Evolutionary conservation across 2,797 vertebrate genomes (phyloP).

Genomic region (Yasuhikotakia modesta): DNA sequence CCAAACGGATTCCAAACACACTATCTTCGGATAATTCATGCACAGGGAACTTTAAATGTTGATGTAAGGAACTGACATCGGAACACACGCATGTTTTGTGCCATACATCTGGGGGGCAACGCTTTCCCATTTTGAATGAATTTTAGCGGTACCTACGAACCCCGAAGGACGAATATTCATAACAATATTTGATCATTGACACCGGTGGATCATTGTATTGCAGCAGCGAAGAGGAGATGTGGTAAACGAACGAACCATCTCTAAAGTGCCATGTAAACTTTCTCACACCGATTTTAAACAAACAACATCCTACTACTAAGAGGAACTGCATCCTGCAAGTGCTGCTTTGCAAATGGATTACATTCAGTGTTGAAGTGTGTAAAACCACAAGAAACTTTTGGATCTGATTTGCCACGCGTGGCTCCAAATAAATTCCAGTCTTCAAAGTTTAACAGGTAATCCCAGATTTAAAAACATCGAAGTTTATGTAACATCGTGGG

Average conservation of each 20-base stretch:
- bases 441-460: conserved; percentile 38
- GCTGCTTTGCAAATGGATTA: conserved; percentile 16
- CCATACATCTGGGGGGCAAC: background rate
- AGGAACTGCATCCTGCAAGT: no score
- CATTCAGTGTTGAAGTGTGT: background rate
- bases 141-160: background rate
- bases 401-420: conserved; percentile 6
- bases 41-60: conserved; percentile 1
- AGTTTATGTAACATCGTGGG: no score
- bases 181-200: background rate
- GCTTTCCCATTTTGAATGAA: background rate
- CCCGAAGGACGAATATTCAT: background rate
- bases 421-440: background rate
- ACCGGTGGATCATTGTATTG: background rate
- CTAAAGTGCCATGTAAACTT: background rate
- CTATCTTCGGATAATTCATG: background rate
- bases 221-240: background rate
- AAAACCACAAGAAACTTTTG: background rate
- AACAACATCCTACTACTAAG: background rate
- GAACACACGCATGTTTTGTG: background rate
- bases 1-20: background rate
- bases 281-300: conserved; percentile 4
- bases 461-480: background rate
- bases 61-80: background rate
- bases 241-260: background rate